Evolutionary conservation across 2,797 vertebrate species (phyloP).

Genomic region (Serranus cabrilla): DNA sequence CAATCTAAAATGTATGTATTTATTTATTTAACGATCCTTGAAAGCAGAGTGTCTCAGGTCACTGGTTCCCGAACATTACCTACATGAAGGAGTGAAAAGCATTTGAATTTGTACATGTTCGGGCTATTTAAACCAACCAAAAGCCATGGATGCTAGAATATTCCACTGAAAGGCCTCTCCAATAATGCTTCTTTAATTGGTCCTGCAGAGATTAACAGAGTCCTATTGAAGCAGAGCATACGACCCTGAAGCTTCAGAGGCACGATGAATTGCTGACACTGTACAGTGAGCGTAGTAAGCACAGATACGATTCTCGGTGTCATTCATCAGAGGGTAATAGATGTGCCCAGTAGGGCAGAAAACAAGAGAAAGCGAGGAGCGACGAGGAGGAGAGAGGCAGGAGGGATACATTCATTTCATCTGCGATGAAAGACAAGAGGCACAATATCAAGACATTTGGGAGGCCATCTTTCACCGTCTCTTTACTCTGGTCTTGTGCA

Average conservation of each 20-base stretch:
- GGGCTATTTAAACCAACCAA: constrained; percentile 11
- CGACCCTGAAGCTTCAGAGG: constrained; percentile 49
- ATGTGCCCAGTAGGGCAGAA: constrained; percentile 76
- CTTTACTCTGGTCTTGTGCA: constrained; percentile 56
- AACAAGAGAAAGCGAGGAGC: constrained; percentile 63
- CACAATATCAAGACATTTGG: constrained; percentile 78
- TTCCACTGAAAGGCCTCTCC: constrained; percentile 33
- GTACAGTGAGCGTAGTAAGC: constrained; percentile 56
- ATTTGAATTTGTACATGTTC: constrained; percentile 7
- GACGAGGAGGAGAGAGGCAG: constrained; percentile 40
- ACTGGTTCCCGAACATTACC: constrained; percentile 6
- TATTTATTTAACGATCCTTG: background rate
- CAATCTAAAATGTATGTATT: background rate
- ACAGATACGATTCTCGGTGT: constrained; percentile 64
- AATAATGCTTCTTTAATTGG: constrained; percentile 71
- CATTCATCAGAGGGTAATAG: constrained; percentile 80
- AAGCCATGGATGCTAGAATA: constrained; percentile 1
- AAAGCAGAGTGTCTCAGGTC: background rate
- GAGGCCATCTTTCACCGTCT: constrained; percentile 73
- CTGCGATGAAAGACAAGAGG: constrained; percentile 76
- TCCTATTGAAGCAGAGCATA: constrained; percentile 55
- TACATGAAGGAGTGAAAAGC: constrained; percentile 3
- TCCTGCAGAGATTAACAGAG: constrained; percentile 61
- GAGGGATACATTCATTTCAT: constrained; percentile 73
- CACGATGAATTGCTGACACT: constrained; percentile 69